phyloP scores from a whole-genome alignment of 1,140 invertebrate genomes.

The Heterodera carotae region DNA sequence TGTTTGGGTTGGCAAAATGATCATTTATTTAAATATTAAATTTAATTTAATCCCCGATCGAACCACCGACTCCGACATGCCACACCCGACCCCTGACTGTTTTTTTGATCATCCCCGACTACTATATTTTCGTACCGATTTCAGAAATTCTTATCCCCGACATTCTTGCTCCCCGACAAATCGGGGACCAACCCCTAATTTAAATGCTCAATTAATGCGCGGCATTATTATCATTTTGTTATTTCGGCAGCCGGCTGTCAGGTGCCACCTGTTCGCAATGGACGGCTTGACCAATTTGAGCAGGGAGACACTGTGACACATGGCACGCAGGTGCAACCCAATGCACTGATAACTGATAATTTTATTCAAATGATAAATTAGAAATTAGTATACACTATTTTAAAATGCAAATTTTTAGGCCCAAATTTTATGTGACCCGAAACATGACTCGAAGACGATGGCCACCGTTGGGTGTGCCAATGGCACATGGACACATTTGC shows the following conservation, averaged over 20 bases:
- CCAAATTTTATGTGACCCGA: constrained; percentile 76
- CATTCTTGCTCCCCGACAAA: too few relatives aligned
- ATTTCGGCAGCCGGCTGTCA: constrained; percentile 78
- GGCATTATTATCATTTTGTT: background rate
- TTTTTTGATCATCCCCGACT: too few relatives aligned
- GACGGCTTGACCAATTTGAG: constrained; percentile 70
- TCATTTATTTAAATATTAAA: constrained; percentile 14
- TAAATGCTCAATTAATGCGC: background rate
- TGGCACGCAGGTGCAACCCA: constrained; percentile 78
- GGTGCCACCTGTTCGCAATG: constrained; percentile 83
- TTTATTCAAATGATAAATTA: background rate
- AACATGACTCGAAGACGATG: constrained; percentile 80
- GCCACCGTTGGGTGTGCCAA: constrained; percentile 78
- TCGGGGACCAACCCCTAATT: too few relatives aligned
- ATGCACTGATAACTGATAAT: too few relatives aligned
- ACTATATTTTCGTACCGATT: too few relatives aligned
- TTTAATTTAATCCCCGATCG: too few relatives aligned
- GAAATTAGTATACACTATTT: too few relatives aligned
- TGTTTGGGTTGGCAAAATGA: constrained; percentile 73
- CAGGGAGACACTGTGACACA: constrained; percentile 75
- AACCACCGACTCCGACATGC: too few relatives aligned
- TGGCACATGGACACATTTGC: constrained; percentile 91
- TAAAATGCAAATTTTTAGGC: constrained; percentile 15
- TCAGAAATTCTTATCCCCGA: too few relatives aligned
- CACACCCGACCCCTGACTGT: too few relatives aligned